Conservation (phyloP, 1,140 invertebrate species). For the Elymnias hypermnestra region DNA sequence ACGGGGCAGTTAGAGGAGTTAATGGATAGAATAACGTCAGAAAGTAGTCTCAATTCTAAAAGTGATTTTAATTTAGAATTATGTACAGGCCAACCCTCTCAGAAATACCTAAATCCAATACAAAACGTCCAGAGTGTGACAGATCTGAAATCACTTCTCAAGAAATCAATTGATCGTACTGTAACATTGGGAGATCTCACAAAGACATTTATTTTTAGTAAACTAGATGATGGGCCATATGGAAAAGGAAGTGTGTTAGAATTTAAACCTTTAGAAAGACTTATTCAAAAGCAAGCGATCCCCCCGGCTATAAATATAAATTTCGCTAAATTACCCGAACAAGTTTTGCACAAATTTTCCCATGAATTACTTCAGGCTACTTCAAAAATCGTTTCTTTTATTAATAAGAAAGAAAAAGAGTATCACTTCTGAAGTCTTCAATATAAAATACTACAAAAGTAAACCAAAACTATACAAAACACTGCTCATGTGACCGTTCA, state of each 20-base stretch:
- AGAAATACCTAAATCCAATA: slow-evolving; percentile 4
- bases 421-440: no score
- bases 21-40: slow-evolving; percentile 26
- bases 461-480: no score
- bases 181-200: slow-evolving; percentile 11
- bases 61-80: slow-evolving; percentile 4
- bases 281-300: neutral
- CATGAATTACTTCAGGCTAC: slow-evolving; percentile 21
- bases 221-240: slow-evolving; percentile 34
- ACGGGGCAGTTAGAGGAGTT: slow-evolving; percentile 17
- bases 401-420: slow-evolving; percentile 48
- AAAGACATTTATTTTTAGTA: slow-evolving; percentile 32
- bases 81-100: slow-evolving; percentile 2
- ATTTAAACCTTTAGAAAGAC: slow-evolving; percentile 5
- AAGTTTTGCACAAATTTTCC: neutral
- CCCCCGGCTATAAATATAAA: neutral
- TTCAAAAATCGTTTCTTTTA: slow-evolving; percentile 41
- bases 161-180: slow-evolving; percentile 21
- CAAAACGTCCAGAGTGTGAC: slow-evolving; percentile 25
- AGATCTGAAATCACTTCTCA: slow-evolving; percentile 25
- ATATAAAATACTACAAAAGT: no score
- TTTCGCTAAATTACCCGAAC: neutral
- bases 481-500: no score
- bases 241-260: slow-evolving; percentile 21
- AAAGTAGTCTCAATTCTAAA: slow-evolving; percentile 13